Evolutionary conservation across 2,797 vertebrate genomes (phyloP).

Genomic region (Limnodromus scolopaceus): DNA sequence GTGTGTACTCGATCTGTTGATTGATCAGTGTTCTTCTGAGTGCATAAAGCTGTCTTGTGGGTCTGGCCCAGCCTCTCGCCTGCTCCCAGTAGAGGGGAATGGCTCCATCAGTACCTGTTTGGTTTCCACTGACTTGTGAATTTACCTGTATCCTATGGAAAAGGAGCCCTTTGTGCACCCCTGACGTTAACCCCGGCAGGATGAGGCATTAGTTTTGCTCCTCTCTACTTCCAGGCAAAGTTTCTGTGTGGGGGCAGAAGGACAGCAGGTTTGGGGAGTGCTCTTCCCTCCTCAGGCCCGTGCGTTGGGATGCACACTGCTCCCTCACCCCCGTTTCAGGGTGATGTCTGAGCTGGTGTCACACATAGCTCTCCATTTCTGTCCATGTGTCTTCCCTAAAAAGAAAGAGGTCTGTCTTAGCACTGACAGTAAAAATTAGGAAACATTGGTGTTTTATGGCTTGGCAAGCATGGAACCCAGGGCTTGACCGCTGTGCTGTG

Average conservation of each 20-base stretch:
- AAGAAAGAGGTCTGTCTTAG: neutral
- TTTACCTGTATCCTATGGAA: neutral
- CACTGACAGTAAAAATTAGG: neutral
- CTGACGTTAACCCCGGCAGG: neutral
- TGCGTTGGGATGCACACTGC: fast-evolving
- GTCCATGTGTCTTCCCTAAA: neutral
- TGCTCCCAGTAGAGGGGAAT: neutral
- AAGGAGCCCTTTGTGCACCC: neutral
- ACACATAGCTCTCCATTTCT: neutral
- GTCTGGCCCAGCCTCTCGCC: neutral
- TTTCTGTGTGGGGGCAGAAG: neutral
- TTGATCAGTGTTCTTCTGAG: neutral
- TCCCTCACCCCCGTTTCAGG: neutral
- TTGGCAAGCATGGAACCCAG: neutral
- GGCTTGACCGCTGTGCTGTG: neutral
- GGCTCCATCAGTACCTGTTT: neutral
- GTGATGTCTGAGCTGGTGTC: neutral
- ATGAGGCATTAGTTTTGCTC: neutral
- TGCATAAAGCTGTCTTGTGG: neutral
- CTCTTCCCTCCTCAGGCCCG: neutral
- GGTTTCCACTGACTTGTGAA: neutral
- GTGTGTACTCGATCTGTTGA: neutral
- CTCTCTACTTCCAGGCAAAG: neutral
- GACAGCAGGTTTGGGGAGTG: neutral
- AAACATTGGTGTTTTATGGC: neutral